These are phyloP conservation scores for Tetrax tetrax DNA, from an alignment of 2,113 vertebrate species.

Conservation along the genomic window DNA sequence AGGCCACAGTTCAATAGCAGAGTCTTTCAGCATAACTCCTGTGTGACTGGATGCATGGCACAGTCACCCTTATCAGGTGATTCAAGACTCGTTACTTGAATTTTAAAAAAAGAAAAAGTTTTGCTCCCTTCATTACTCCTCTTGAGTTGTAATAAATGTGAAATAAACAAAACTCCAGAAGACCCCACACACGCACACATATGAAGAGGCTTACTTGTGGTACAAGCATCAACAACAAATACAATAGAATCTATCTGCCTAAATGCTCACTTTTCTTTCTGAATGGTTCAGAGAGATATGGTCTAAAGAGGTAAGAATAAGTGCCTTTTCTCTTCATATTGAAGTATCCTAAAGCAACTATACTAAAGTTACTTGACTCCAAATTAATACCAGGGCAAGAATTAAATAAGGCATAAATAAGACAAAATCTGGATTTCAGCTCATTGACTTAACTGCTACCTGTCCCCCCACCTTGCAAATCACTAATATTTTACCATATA, in stretches of 20 bases:
- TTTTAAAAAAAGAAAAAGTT: neutral
- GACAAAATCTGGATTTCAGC: neutral
- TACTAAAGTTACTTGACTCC: neutral
- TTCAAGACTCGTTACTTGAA: neutral
- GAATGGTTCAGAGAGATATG: neutral
- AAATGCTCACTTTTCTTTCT: neutral
- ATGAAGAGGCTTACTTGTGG: neutral
- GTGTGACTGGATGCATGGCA: rapidly evolving
- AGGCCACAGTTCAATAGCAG: neutral
- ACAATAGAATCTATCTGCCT: neutral
- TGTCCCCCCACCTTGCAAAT: neutral
- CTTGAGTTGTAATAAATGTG: neutral
- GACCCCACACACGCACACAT: too few relatives aligned
- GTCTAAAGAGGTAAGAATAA: neutral
- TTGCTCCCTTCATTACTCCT: neutral
- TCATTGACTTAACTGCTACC: neutral
- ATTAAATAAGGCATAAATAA: neutral
- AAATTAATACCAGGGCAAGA: neutral
- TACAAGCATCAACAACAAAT: neutral
- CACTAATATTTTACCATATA: neutral
- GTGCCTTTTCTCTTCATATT: neutral
- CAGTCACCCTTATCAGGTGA: neutral
- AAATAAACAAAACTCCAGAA: neutral
- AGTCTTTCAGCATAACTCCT: neutral
- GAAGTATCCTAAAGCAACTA: neutral